Percentiles rank a stretch among this genome's conserved stretches.
Conservation (phyloP, 2,888 invertebrate species). For the Odontocerum albicorne region DNA sequence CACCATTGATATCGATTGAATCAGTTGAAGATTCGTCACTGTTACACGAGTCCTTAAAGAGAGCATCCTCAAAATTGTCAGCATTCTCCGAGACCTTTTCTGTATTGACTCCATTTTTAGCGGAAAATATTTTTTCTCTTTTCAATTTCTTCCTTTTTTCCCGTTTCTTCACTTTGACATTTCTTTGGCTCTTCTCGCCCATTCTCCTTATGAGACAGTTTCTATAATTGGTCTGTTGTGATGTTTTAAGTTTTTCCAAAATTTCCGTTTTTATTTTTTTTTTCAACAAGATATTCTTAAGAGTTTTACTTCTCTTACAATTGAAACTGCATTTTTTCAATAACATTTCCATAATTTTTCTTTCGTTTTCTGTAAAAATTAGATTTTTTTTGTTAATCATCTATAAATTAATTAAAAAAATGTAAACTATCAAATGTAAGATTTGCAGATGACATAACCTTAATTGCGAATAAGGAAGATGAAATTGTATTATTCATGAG, state of each 20-base stretch:
- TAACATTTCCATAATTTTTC: constrained; percentile 6
- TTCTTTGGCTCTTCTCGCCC: neutral
- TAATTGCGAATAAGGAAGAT: no score
- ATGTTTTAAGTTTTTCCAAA: constrained; percentile 13
- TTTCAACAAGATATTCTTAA: constrained; percentile 2
- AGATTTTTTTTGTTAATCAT: neutral
- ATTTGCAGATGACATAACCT: no score
- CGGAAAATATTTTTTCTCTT: neutral
- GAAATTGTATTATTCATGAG: no score
- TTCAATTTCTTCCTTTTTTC: neutral
- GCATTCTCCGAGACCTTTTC: constrained; percentile 3
- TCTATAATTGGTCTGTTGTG: constrained; percentile 2
- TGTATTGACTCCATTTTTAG: neutral
- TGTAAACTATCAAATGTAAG: neutral
- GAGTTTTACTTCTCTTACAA: neutral
- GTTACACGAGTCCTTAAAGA: constrained; percentile 3
- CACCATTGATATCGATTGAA: constrained; percentile 10
- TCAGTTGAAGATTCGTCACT: constrained; percentile 6
- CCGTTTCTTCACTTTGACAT: neutral
- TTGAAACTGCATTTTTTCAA: neutral
- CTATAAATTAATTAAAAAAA: neutral
- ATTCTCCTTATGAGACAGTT: constrained; percentile 10
- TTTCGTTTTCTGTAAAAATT: constrained; percentile 7
- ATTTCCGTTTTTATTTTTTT: constrained; percentile 16
- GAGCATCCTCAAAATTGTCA: constrained; percentile 4